Conservation (phyloP, 2,888 invertebrate species). For the Pemphredon lugubris region DNA sequence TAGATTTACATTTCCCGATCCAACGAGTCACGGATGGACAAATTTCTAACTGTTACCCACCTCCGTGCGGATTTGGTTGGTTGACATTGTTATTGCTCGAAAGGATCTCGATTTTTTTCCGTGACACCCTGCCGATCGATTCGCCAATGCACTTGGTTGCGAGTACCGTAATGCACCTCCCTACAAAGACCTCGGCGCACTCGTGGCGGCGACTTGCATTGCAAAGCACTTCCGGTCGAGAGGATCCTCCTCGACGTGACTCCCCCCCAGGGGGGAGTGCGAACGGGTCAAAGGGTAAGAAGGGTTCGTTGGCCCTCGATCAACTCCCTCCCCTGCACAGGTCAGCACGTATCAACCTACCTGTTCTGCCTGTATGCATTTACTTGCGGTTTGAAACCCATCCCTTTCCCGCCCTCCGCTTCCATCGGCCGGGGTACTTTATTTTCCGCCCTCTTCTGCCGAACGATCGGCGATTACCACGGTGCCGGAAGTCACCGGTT, state of each 20-base stretch:
- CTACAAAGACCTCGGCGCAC: slow-evolving; percentile 60
- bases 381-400: slow-evolving; percentile 48
- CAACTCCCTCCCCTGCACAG: slow-evolving; percentile 45
- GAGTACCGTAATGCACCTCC: slow-evolving; percentile 46
- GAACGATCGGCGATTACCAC: slow-evolving; percentile 50
- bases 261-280: slow-evolving; percentile 31
- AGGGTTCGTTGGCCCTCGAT: slow-evolving; percentile 74
- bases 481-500: slow-evolving; percentile 29
- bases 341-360: slow-evolving; percentile 55
- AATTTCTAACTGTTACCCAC: too few relatives aligned
- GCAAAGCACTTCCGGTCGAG: slow-evolving; percentile 69
- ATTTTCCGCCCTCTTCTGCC: slow-evolving; percentile 22
- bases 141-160: slow-evolving; percentile 49
- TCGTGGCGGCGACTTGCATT: slow-evolving; percentile 64
- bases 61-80: too few relatives aligned
- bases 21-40: too few relatives aligned
- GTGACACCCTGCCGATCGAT: slow-evolving; percentile 53
- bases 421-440: slow-evolving; percentile 37
- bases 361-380: slow-evolving; percentile 56
- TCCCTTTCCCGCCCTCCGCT: slow-evolving; percentile 11
- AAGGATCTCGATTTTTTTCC: slow-evolving; percentile 32
- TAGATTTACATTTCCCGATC: too few relatives aligned
- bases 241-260: slow-evolving; percentile 59
- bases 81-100: slow-evolving; percentile 10
- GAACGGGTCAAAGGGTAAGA: slow-evolving; percentile 72